These are phyloP conservation scores for Hyperoplus immaculatus DNA, from an alignment of 2,797 vertebrate species.

Conservation along the genomic window DNA sequence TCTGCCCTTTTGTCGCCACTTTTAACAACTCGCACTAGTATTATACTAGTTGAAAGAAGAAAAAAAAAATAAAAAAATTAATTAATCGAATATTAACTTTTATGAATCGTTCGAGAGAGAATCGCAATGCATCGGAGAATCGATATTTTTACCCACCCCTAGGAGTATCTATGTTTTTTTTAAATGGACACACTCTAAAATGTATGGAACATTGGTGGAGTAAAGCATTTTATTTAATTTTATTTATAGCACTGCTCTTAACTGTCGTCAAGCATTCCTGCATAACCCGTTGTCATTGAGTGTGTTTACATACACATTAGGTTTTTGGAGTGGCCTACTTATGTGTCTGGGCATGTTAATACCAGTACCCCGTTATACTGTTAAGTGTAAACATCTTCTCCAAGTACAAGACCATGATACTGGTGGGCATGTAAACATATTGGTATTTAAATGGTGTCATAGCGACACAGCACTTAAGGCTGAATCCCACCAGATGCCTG, in stretches of 20 bases:
- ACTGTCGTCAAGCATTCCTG: not conserved
- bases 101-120: too few relatives aligned
- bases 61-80: too few relatives aligned
- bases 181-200: not conserved
- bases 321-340: not conserved
- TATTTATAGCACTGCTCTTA: not conserved
- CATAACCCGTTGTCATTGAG: not conserved
- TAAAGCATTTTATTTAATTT: not conserved
- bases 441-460: not conserved
- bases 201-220: not conserved
- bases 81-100: too few relatives aligned
- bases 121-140: too few relatives aligned
- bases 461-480: not conserved
- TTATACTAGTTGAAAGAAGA: too few relatives aligned
- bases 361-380: too few relatives aligned
- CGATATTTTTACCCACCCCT: too few relatives aligned
- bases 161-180: not conserved
- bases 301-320: not conserved
- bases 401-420: not conserved
- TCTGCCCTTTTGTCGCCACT: too few relatives aligned
- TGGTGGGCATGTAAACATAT: not conserved
- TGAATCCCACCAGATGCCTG: too few relatives aligned
- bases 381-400: not conserved
- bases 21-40: too few relatives aligned
- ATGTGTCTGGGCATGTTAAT: not conserved